Evolutionary conservation across 2,113 vertebrate species (phyloP).

Genomic region (Clarias batrachus): DNA sequence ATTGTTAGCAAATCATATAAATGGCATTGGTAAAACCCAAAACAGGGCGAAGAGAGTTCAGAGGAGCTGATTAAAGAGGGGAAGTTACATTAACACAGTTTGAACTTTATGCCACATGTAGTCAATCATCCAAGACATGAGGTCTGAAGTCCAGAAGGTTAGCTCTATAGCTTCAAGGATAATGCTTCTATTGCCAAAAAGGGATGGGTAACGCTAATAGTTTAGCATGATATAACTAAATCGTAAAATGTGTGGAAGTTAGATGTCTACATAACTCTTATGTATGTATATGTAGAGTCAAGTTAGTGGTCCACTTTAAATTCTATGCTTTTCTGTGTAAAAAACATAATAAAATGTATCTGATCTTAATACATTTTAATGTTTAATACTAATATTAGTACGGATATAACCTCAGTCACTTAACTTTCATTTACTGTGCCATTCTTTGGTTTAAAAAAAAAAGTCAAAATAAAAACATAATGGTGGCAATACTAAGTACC

Average conservation of each 20-base stretch:
- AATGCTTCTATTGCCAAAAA: background rate
- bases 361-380: too few relatives aligned
- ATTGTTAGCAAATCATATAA: conserved; percentile 36
- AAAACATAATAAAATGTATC: too few relatives aligned
- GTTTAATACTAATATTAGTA: too few relatives aligned
- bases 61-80: background rate
- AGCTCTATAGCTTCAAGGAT: background rate
- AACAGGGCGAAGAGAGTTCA: background rate
- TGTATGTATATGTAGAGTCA: too few relatives aligned
- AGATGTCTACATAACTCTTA: background rate
- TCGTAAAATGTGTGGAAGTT: background rate
- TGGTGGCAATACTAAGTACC: too few relatives aligned
- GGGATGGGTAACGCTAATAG: background rate
- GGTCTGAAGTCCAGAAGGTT: background rate
- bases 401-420: too few relatives aligned
- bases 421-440: too few relatives aligned
- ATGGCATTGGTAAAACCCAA: background rate
- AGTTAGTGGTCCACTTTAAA: too few relatives aligned
- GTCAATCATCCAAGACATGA: background rate
- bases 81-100: conserved; percentile 14
- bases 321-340: too few relatives aligned
- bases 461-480: too few relatives aligned
- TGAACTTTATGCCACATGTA: conserved; percentile 17
- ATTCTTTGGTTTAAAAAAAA: too few relatives aligned
- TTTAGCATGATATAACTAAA: background rate